Evolutionary conservation across 2,113 vertebrate genomes (phyloP), one percentile per base, ranked within the genome.

Genomic region (Rhinopomastus cyanomelas): DNA sequence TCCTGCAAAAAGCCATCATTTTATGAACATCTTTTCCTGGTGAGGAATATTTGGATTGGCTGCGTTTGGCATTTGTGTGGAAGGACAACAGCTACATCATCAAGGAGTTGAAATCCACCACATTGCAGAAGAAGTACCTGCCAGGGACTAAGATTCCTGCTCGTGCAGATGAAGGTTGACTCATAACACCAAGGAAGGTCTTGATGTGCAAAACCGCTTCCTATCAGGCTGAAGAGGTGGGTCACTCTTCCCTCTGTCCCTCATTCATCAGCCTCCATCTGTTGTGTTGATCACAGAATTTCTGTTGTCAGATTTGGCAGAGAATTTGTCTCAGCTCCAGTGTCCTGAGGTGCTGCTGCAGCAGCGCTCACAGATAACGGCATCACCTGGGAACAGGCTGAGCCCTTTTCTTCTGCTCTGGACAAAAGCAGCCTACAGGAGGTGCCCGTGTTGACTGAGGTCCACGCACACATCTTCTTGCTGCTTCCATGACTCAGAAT

Each of bases 111-210:
- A 71, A 75, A 42, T 19, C 44, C 17, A 49, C 16, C 37, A 21
- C 1, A 0, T 34, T 29, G 17, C 0, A 52, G 36, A 62, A 18
- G 42, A 37, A 30, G 42, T 11, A 48, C 39, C n/a, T 53, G 29
- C 57, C 6, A 2, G 39, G 36, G 57, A 39, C 27, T 1, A 7
- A 51, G 29, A 6, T 29, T 66, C 16, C 55, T 68, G 51, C 29
- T 78, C 2, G 11, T 11, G 30, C 60, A 57, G 49, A 44, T 62
- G 19, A 52, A 69, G 26, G 9, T 26, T n/a, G 18, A 39, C 29
- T 52, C 19, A 19, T 29, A 26, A 66, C 83, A 57, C 16, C 39
- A 39, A 36, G 12, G 8, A 5, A 51, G 34, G 34, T n/a, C 46
- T 73, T 25, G 68, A 21, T 7, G 27, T 8, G 11, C 44, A 36